phyloP scores from a whole-genome alignment of 2,113 vertebrate genomes.

The Nycticryphes semicollaris region DNA sequence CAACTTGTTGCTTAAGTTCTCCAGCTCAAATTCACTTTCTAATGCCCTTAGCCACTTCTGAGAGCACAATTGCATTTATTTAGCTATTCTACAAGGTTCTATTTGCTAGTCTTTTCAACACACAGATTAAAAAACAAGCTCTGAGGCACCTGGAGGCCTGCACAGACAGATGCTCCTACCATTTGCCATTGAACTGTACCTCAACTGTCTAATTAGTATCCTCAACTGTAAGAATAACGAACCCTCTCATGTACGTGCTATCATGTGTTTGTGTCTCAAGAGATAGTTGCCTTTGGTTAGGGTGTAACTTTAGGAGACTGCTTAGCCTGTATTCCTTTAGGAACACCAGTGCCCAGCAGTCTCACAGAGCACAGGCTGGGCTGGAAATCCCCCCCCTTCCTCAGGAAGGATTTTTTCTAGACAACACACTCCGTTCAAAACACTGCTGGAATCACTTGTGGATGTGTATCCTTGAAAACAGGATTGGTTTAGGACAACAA shows the following conservation, averaged over 20 bases:
- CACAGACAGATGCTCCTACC: not conserved
- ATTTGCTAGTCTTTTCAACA: not conserved
- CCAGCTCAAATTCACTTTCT: not conserved
- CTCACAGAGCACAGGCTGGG: not conserved
- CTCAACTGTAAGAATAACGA: not conserved
- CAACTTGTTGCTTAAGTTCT: not conserved
- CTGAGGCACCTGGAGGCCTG: not conserved
- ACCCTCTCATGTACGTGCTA: accelerated
- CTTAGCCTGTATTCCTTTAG: not conserved
- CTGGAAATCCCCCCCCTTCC: not conserved
- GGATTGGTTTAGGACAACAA: not conserved
- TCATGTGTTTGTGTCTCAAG: not conserved
- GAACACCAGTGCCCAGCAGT: not conserved
- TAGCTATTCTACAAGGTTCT: not conserved
- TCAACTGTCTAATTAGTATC: not conserved
- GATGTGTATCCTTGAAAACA: not conserved
- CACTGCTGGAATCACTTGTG: not conserved
- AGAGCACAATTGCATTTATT: not conserved
- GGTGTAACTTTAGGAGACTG: not conserved
- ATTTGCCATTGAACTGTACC: not conserved
- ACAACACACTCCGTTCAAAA: not conserved
- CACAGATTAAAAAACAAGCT: not conserved
- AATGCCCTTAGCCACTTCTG: not conserved
- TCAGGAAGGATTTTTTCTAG: not conserved
- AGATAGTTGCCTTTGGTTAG: not conserved